Evolutionary conservation across 1,140 invertebrate species (phyloP), one percentile per base, ranked within the genome.

Genomic region (Teleogryllus occipitalis): DNA sequence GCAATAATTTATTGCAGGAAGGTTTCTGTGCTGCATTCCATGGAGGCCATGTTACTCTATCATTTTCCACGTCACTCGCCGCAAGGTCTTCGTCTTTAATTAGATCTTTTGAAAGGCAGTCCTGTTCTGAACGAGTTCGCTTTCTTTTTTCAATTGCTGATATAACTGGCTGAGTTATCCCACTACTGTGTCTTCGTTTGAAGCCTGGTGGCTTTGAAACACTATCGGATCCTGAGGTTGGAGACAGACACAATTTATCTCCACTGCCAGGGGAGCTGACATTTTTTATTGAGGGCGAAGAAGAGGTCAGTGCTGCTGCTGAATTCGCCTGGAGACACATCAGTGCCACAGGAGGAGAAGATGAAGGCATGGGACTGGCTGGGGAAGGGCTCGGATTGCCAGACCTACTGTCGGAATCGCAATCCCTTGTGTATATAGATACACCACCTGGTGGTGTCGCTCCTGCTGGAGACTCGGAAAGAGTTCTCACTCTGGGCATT

Each of bases 51-150:
- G 76, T 47, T 21, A 77, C 76, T 48, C 76, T 47, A 47, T 77
- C 76, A 7, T 77, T 77, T 21, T 77, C 76, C 7, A 48, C 76
- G 8, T 77, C 76, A 21, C 76, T 77, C 15, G 76, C 48, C 7
- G 47, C 48, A 39, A 39, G 27, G 8, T 21, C n/a, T 10, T 77
- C 76, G 3, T 77, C 39, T 7, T 48, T 48, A 48, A 21, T 47
- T 10, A 14, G 47, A 22, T 47, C 46, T n/a, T 47, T 48, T 47
- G 54, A 65, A 0, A 48, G 76, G 8, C 76, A 48, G 46, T 77
- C 48, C n/a, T 77, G 46, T 48, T 77, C 76, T 47, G 76, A 77
- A 7, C 76, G 39, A 8, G 76, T 77, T 15, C 76, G 10, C 54
- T 65, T 65, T 65, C 54, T 10, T 65, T 65, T 65, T 65, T 65